Evolutionary conservation across 2,888 invertebrate genomes (phyloP).

Genomic region (Athalia rosae): DNA sequence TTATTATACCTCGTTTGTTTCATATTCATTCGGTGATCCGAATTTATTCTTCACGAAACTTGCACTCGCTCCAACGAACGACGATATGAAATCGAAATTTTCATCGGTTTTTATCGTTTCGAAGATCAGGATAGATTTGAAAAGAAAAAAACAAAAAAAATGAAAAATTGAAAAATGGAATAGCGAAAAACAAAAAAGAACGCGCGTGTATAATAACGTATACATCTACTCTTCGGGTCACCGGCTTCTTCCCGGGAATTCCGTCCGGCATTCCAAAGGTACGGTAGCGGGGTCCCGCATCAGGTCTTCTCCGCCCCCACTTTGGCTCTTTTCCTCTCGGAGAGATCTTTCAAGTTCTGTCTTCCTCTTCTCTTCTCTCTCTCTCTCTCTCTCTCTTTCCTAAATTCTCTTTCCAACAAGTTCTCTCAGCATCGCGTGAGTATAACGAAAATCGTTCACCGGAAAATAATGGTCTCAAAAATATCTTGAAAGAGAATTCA

Average conservation of each 20-base stretch:
- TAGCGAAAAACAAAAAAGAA: conserved; percentile 27
- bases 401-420: conserved; percentile 6
- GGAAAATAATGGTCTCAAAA: conserved; percentile 55
- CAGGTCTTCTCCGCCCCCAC: conserved; percentile 8
- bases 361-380: conserved; percentile 10
- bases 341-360: neutral
- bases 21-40: too few species aligned
- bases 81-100: too few species aligned
- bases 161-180: neutral
- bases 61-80: too few species aligned
- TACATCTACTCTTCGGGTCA: conserved; percentile 18
- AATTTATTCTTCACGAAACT: too few species aligned
- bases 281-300: conserved; percentile 18
- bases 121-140: neutral
- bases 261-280: conserved; percentile 39
- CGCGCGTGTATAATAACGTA: conserved; percentile 8
- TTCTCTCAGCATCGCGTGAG: conserved; percentile 53
- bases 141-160: neutral
- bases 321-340: conserved; percentile 8
- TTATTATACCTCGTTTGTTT: too few species aligned
- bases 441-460: conserved; percentile 39
- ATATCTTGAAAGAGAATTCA: conserved; percentile 48
- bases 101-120: too few species aligned
- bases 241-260: conserved; percentile 42
- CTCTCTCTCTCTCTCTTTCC: conserved; percentile 10